Evolutionary conservation across 2,113 vertebrate genomes (phyloP).

Genomic region (Boulengeromyrus knoepffleri): DNA sequence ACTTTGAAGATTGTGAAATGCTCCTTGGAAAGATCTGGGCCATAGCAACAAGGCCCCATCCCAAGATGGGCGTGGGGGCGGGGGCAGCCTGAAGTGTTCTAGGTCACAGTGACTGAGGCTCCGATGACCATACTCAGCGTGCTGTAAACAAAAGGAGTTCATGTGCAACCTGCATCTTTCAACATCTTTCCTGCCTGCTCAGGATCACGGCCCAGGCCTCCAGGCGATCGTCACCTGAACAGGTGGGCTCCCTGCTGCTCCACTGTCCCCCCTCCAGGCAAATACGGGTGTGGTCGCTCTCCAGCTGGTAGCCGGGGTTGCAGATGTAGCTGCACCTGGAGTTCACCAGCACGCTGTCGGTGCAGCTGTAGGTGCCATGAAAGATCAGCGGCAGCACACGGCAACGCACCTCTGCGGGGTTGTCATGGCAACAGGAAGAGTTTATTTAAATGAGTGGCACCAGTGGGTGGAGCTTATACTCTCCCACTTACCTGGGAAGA

Average conservation of each 20-base stretch:
- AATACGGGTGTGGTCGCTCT: constrained; percentile 71
- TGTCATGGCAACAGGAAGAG: constrained; percentile 11
- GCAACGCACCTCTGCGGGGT: constrained; percentile 74
- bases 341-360: constrained; percentile 69
- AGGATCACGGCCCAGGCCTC: neutral
- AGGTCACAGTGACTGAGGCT: neutral
- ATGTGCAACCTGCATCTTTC: neutral
- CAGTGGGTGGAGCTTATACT: neutral
- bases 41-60: constrained; percentile 8
- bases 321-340: constrained; percentile 86
- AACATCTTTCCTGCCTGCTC: too few relatives aligned
- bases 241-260: constrained; percentile 79
- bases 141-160: neutral
- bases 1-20: constrained; percentile 3
- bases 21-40: neutral
- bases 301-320: constrained; percentile 71
- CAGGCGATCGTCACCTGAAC: constrained; percentile 65
- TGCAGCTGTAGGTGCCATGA: constrained; percentile 77
- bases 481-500: neutral
- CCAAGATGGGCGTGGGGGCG: neutral
- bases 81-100: neutral
- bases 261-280: constrained; percentile 76
- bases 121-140: neutral
- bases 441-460: neutral
- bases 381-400: constrained; percentile 64